phyloP scores from a whole-genome alignment of 1,140 invertebrate genomes.

The Centruroides vittatus region DNA sequence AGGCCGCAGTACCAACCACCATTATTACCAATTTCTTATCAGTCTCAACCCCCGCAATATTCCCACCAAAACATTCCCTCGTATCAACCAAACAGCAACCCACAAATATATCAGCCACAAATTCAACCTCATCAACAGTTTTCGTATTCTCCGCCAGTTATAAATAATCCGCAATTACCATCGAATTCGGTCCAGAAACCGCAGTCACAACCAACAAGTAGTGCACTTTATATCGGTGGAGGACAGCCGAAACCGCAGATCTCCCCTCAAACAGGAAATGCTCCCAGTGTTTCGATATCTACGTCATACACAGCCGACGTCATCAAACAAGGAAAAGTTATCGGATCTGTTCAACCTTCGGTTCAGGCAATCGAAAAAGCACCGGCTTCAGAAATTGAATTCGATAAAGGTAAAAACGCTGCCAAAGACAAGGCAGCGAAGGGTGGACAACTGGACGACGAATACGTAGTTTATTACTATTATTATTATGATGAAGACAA shows the following conservation, averaged over 20 bases:
- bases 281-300: not conserved
- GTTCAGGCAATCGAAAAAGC: not conserved
- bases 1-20: too few relatives aligned
- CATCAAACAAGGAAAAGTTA: not conserved
- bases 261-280: not conserved
- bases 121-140: not conserved
- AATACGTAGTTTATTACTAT: conserved; percentile 2
- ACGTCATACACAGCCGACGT: not conserved
- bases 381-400: conserved; percentile 2
- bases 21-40: not conserved
- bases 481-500: conserved; percentile 3
- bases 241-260: not conserved
- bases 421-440: conserved; percentile 1
- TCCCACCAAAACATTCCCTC: not conserved
- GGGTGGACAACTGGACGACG: not conserved
- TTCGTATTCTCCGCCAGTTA: not conserved
- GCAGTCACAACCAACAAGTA: not conserved
- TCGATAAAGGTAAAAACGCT: not conserved
- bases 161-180: not conserved
- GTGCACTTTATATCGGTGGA: not conserved
- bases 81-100: not conserved
- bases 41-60: not conserved
- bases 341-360: not conserved
- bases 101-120: not conserved
- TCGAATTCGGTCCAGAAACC: not conserved